These are phyloP conservation scores for Typhlichthys subterraneus DNA, from an alignment of 2,797 vertebrate genomes.

Conservation along the genomic window DNA sequence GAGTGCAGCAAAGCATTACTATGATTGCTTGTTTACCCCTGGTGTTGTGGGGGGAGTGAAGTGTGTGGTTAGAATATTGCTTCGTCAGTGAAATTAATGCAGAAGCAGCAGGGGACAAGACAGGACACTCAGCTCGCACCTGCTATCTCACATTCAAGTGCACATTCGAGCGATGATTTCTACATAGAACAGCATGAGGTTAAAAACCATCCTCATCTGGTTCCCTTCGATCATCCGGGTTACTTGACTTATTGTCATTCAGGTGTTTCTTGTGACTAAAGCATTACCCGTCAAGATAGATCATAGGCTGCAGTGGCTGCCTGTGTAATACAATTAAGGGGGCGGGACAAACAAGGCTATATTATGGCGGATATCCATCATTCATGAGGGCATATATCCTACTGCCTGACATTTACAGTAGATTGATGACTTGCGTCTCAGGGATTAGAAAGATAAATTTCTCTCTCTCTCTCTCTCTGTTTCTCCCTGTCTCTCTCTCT, in stretches of 20 bases:
- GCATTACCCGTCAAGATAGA: constrained; percentile 58
- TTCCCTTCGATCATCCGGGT: neutral
- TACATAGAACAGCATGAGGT: constrained; percentile 5
- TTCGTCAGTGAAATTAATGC: too few species aligned
- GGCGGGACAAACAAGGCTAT: constrained; percentile 47
- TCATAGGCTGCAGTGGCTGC: constrained; percentile 45
- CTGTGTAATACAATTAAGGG: constrained; percentile 54
- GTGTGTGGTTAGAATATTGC: too few species aligned
- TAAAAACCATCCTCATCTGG: neutral
- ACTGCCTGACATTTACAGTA: constrained; percentile 73
- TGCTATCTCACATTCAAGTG: too few species aligned
- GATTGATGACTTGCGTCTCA: constrained; percentile 65
- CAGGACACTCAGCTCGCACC: neutral
- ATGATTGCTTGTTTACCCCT: constrained; percentile 15
- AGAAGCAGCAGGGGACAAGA: neutral
- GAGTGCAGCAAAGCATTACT: too few species aligned
- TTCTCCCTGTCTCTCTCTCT: too few species aligned
- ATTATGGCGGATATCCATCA: constrained; percentile 70
- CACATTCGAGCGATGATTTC: neutral
- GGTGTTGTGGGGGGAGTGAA: neutral
- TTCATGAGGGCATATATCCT: constrained; percentile 70
- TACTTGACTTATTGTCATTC: constrained; percentile 55
- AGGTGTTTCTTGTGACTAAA: constrained; percentile 45
- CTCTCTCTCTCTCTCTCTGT: constrained; percentile 16
- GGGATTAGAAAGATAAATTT: constrained; percentile 59